phyloP scores from a whole-genome alignment of 2,113 vertebrate species.

The Halichoeres trimaculatus region DNA sequence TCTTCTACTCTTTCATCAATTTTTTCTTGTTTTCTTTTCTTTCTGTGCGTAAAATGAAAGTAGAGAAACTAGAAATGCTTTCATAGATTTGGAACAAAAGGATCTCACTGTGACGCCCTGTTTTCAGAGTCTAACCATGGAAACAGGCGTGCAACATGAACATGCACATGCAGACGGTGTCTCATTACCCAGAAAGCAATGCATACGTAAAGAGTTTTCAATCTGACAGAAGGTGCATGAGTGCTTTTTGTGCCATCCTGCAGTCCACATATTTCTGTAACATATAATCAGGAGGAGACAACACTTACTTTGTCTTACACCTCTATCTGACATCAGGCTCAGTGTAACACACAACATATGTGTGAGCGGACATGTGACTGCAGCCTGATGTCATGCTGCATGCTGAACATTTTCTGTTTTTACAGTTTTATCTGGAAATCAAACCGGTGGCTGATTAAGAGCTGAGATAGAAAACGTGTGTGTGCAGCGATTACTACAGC shows the following conservation, averaged over 20 bases:
- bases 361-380: constrained; percentile 4
- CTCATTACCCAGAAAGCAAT: background rate
- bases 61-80: background rate
- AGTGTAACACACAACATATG: constrained; percentile 14
- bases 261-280: background rate
- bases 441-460: constrained; percentile 55
- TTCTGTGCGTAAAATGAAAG: background rate
- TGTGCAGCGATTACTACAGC: constrained; percentile 55
- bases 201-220: background rate
- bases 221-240: background rate
- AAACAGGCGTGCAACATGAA: too few relatives aligned
- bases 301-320: background rate
- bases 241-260: background rate
- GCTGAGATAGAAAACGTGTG: constrained; percentile 40
- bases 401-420: constrained; percentile 17
- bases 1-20: background rate
- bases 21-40: background rate
- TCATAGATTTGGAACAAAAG: background rate
- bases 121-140: too few relatives aligned
- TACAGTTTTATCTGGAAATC: constrained; percentile 56
- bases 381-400: constrained; percentile 19
- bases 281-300: background rate
- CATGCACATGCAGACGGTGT: too few relatives aligned
- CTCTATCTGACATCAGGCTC: background rate
- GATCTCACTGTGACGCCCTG: background rate